These are phyloP conservation scores for Premnoplex brunnescens DNA, from an alignment of 2,797 vertebrate genomes.

Conservation along the genomic window DNA sequence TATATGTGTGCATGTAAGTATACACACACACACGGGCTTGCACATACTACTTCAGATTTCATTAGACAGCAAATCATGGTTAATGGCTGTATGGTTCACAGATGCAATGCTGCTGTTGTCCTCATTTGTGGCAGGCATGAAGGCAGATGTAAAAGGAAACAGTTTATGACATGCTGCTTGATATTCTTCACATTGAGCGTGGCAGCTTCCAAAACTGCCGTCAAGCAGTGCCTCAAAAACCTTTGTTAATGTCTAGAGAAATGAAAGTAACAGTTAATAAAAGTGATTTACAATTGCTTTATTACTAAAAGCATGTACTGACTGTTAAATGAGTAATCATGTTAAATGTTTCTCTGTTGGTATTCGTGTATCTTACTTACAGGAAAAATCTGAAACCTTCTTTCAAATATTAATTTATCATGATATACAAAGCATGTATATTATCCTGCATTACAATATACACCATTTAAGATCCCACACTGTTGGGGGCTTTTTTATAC, in stretches of 20 bases:
- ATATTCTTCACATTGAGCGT: constrained; percentile 75
- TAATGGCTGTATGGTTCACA: constrained; percentile 67
- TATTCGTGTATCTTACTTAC: neutral
- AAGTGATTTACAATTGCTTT: neutral
- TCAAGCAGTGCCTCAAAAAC: constrained; percentile 78
- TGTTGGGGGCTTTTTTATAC: neutral
- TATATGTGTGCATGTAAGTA: neutral
- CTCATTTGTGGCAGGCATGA: constrained; percentile 71
- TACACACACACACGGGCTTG: neutral
- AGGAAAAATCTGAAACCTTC: neutral
- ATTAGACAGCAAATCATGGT: constrained; percentile 70
- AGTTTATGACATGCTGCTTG: constrained; percentile 77
- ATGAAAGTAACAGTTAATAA: constrained; percentile 21
- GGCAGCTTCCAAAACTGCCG: constrained; percentile 79
- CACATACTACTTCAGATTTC: constrained; percentile 67
- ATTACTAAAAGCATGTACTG: neutral
- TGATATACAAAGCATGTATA: neutral
- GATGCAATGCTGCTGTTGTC: constrained; percentile 41
- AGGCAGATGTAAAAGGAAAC: constrained; percentile 76
- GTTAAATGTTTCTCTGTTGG: neutral
- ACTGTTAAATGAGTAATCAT: no score
- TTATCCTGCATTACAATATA: neutral
- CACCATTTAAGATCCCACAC: neutral
- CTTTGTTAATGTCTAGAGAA: constrained; percentile 73
- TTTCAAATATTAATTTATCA: neutral